Percentiles rank a stretch among this genome's conserved stretches.
These are phyloP conservation scores for Caenorhabditis angaria DNA, from an alignment of 2,888 invertebrate species.

Conservation along the genomic window DNA sequence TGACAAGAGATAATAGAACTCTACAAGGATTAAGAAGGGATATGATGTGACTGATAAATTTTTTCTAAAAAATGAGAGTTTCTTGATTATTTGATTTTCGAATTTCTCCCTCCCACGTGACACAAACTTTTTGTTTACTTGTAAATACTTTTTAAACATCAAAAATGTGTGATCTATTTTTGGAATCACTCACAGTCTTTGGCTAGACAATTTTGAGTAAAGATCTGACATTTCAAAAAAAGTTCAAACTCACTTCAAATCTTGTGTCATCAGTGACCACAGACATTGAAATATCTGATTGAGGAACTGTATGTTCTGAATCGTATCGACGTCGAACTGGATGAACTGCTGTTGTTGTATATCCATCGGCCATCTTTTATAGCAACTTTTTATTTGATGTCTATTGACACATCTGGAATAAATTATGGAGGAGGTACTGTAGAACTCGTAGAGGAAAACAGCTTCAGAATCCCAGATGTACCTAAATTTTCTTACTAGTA, in stretches of 20 bases:
- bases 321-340: conserved; percentile 34
- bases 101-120: background rate
- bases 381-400: too few species aligned
- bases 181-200: background rate
- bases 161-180: background rate
- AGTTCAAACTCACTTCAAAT: conserved; percentile 12
- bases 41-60: too few species aligned
- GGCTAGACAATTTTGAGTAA: background rate
- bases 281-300: conserved; percentile 62
- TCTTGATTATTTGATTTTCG: background rate
- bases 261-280: conserved; percentile 57
- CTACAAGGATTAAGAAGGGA: too few species aligned
- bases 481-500: too few species aligned
- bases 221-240: background rate
- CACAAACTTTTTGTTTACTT: background rate
- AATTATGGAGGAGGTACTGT: background rate
- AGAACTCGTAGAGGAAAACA: too few species aligned
- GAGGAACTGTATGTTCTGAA: conserved; percentile 39
- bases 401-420: conserved; percentile 1
- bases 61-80: too few species aligned
- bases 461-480: too few species aligned
- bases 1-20: too few species aligned
- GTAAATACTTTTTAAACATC: background rate
- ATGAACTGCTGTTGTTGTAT: conserved; percentile 10
- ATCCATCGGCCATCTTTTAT: background rate